Evolutionary conservation across 2,888 invertebrate genomes (phyloP).

Genomic region (Psylliodes chrysocephalus): DNA sequence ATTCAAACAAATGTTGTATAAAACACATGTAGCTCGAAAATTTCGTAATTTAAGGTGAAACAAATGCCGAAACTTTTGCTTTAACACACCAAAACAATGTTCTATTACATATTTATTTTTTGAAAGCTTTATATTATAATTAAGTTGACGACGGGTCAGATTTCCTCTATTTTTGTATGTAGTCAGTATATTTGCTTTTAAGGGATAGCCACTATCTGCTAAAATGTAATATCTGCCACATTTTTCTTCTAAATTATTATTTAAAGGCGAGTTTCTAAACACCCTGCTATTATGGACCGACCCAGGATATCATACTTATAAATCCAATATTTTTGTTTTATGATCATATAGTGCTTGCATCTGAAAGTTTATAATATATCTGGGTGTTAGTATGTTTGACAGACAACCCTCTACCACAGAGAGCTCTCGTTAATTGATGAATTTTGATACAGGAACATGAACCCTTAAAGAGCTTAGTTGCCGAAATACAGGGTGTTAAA

Average conservation of each 20-base stretch:
- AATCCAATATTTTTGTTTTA: conserved; percentile 19
- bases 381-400: no score
- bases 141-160: conserved; percentile 29
- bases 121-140: conserved; percentile 34
- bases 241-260: conserved; percentile 17
- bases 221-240: conserved; percentile 29
- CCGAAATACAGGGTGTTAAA: no score
- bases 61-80: no score
- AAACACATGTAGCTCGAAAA: not conserved
- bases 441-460: no score
- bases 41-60: not conserved
- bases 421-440: no score
- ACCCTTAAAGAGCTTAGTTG: no score
- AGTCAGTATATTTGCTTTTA: conserved; percentile 26
- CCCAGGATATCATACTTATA: conserved; percentile 11
- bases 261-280: conserved; percentile 27
- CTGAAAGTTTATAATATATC: no score
- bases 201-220: conserved; percentile 34
- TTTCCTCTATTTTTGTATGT: conserved; percentile 39
- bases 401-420: no score
- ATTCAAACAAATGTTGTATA: not conserved
- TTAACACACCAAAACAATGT: no score
- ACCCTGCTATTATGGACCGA: no score
- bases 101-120: no score
- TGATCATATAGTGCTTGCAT: not conserved